Base-by-base conservation (phyloP, 1,140 invertebrate genomes). In the Papilio xuthus region DNA sequence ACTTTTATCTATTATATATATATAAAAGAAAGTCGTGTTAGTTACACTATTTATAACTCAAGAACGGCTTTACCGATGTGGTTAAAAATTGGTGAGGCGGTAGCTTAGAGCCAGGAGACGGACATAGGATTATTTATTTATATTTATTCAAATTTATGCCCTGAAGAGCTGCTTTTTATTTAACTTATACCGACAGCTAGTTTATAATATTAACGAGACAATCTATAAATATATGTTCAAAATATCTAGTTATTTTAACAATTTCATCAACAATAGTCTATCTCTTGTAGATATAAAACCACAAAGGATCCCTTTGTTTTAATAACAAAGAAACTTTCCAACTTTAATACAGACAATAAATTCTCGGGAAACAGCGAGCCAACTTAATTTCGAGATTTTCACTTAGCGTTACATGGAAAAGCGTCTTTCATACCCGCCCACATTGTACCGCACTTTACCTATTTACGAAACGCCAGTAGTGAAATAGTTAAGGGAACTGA, bases 311-410 rank as follows among this genome's bases (percentile, higher is more conserved):
- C 26, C 13, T 67, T 67, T 67, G 60, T 67, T 67, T 67, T 32
- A 67, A 67, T 56, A 56, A 23, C 60, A 67, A 67, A 28, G 13
- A 28, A 67, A 18, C 10, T 67, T 32, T 67, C 15, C 23, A 67
- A 67, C 60, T 67, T 67, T 67, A 67, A 32, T 32, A 28, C 26
- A 32, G 60, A 18, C 26, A 32, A 67, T 67, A 67, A 67, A 67
- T 63, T 63, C 60, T 18, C 13, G 23, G 26, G 12, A 67, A 67
- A 67, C 4, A 12, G 60, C 60, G 23, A 18, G 53, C 26, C 47
- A 50, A 28, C 42, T 28, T 56, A 53, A 73, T 73, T 56, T 28
- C 26, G 47, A 32, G 23, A 67, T 67, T 56, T 75, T 75, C 28
- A 50, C 26, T 47, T 75, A 75, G 28, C 44, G 47, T 32, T 75